A percentile compares a stretch with the other conserved stretches of the same genome.
Conservation (phyloP, 2,888 invertebrate species). For the Chaitophorus viminalis region DNA sequence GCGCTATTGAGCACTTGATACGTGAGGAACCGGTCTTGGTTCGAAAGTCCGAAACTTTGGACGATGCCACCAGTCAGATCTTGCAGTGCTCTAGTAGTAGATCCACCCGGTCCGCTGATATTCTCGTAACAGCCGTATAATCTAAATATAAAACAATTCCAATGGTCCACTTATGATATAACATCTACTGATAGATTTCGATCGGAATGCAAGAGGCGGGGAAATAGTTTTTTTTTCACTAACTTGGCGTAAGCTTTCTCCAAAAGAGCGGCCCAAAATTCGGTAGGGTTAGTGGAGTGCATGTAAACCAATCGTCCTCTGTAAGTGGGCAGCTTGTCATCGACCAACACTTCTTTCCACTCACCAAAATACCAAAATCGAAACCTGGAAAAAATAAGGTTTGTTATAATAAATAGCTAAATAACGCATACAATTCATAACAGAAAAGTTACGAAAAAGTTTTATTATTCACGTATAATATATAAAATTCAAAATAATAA, state of each 20-base stretch:
- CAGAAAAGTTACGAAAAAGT: too few relatives aligned
- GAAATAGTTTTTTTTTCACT: constrained; percentile 65
- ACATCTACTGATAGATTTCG: background rate
- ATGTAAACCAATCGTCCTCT: constrained; percentile 74
- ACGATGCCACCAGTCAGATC: constrained; percentile 81
- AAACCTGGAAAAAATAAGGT: constrained; percentile 72
- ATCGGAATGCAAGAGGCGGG: background rate
- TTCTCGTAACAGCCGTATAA: constrained; percentile 78
- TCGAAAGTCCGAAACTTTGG: constrained; percentile 76
- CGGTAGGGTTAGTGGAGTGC: constrained; percentile 73
- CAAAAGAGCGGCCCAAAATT: constrained; percentile 81
- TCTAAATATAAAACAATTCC: constrained; percentile 67
- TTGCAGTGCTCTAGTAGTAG: constrained; percentile 77
- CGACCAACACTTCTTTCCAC: constrained; percentile 80
- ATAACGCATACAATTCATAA: too few relatives aligned
- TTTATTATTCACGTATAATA: too few relatives aligned
- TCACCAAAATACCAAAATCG: constrained; percentile 83
- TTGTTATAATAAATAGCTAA: too few relatives aligned
- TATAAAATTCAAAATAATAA: too few relatives aligned
- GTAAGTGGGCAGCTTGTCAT: constrained; percentile 80
- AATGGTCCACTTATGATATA: background rate
- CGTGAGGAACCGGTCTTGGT: constrained; percentile 75
- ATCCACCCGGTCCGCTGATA: constrained; percentile 71
- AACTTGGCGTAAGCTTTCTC: constrained; percentile 87
- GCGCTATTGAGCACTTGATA: constrained; percentile 77